Conservation (phyloP, 2,888 invertebrate species). For the Drosophila affinis region DNA sequence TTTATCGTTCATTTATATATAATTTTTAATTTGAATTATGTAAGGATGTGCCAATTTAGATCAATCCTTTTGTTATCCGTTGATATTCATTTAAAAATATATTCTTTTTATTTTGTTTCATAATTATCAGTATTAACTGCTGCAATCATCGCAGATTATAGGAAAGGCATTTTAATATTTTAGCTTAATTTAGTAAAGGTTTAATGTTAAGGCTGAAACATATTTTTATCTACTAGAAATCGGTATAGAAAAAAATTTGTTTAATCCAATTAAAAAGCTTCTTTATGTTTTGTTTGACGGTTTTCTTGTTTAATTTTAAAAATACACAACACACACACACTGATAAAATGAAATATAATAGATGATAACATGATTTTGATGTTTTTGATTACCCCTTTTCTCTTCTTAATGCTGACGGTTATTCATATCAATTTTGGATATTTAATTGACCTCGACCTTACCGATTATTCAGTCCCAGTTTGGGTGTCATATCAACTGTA, state of each 20-base stretch:
- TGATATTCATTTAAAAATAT: not conserved
- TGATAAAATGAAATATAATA: slow-evolving; percentile 12
- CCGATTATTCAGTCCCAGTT: slow-evolving; percentile 64
- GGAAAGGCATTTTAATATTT: not conserved
- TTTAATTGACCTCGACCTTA: slow-evolving; percentile 31
- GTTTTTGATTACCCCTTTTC: slow-evolving; percentile 35
- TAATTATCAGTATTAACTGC: not conserved
- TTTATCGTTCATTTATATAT: not conserved
- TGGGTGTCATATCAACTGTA: slow-evolving; percentile 57
- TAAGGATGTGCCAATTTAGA: not conserved
- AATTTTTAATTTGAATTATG: not conserved
- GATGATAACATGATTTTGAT: slow-evolving; percentile 33
- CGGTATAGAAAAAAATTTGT: not conserved
- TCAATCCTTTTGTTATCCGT: not conserved
- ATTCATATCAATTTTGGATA: slow-evolving; percentile 44
- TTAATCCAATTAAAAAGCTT: slow-evolving; percentile 1
- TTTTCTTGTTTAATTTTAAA: not conserved
- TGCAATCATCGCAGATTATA: not conserved
- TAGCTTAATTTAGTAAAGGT: not conserved
- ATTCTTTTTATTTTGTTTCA: not conserved
- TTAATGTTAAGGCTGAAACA: not conserved
- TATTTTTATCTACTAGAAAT: not conserved
- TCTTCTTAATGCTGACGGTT: slow-evolving; percentile 46
- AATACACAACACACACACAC: slow-evolving; percentile 15
- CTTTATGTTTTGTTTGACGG: not conserved